Conservation (phyloP, 2,797 vertebrate genomes). For the Gila robusta region DNA sequence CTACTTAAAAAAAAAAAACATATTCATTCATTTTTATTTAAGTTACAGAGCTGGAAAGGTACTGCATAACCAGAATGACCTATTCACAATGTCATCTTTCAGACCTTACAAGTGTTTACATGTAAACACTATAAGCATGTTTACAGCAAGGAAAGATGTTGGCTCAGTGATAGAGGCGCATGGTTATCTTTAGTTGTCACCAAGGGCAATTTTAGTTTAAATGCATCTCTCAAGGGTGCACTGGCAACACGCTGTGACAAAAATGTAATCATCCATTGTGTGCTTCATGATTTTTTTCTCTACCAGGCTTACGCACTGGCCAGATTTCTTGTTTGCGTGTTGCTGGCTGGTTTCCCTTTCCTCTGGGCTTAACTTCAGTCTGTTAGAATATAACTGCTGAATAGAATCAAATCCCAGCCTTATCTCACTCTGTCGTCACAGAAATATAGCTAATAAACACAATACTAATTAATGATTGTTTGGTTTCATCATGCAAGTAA, state of each 20-base stretch:
- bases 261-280: constrained; percentile 64
- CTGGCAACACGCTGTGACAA: constrained; percentile 52
- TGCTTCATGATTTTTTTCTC: constrained; percentile 54
- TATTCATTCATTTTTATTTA: neutral
- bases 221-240: constrained; percentile 60
- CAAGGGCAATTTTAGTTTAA: constrained; percentile 65
- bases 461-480: neutral
- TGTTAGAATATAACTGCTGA: constrained; percentile 35
- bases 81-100: constrained; percentile 20
- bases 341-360: constrained; percentile 49
- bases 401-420: constrained; percentile 17
- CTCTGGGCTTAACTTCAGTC: constrained; percentile 42
- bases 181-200: constrained; percentile 59
- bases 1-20: neutral
- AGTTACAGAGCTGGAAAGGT: neutral
- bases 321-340: constrained; percentile 40
- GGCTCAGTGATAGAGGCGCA: constrained; percentile 37
- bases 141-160: constrained; percentile 39
- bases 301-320: constrained; percentile 49
- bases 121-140: constrained; percentile 41
- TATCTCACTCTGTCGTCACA: neutral
- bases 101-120: constrained; percentile 30
- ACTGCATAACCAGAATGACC: neutral
- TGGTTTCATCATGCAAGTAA: neutral
- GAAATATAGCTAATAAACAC: constrained; percentile 11